Percentiles rank a stretch among this genome's conserved stretches.
Conservation (phyloP, 92 coral and sea anemone genomes). For the Phenganax subtilis region DNA sequence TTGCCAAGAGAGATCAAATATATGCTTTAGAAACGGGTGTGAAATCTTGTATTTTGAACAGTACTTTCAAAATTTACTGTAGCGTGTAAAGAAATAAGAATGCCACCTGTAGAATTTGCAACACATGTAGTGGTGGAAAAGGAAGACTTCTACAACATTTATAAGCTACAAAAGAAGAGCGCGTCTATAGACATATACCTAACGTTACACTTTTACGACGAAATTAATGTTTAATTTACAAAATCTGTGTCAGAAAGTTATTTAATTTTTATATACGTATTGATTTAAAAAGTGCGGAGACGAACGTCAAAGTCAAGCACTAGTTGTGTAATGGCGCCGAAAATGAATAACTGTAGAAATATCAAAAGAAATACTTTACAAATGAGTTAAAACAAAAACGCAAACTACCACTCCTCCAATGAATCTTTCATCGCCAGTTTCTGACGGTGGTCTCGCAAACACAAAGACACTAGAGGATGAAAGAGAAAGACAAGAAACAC, state of each 20-base stretch:
- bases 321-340: neutral
- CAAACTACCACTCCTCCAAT: conserved; percentile 4
- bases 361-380: neutral
- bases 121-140: neutral
- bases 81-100: conserved; percentile 19
- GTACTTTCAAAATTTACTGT: neutral
- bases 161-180: no score
- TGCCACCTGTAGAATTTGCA: conserved; percentile 19
- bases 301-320: neutral
- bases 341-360: neutral
- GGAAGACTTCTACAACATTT: neutral
- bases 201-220: neutral
- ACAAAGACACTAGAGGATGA: neutral
- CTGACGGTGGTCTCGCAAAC: neutral
- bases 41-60: neutral
- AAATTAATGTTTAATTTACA: neutral
- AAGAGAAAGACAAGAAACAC: neutral
- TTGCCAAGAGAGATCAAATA: neutral
- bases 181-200: no score
- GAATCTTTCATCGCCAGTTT: conserved; percentile 1
- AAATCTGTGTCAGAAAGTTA: neutral
- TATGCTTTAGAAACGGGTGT: neutral
- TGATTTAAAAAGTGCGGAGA: neutral
- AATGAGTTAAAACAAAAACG: neutral
- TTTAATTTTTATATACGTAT: neutral